These are phyloP conservation scores for Poecilia picta DNA, from an alignment of 2,797 vertebrate species.

Conservation along the genomic window DNA sequence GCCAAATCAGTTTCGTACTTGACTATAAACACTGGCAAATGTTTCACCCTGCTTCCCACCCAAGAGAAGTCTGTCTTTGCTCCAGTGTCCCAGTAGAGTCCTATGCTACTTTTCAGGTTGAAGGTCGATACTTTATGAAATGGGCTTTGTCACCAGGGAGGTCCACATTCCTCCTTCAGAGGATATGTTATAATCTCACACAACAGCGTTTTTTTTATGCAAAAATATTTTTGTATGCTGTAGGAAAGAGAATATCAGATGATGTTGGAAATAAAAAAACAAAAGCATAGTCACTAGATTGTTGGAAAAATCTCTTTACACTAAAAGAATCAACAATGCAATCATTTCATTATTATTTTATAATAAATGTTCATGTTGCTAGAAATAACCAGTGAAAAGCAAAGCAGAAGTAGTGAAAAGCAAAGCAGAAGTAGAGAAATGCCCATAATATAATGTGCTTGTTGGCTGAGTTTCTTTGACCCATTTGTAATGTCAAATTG, in stretches of 20 bases:
- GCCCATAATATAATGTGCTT: background rate
- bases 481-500: constrained; percentile 10
- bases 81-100: constrained; percentile 44
- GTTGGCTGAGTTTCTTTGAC: constrained; percentile 3
- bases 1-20: constrained; percentile 57
- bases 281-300: background rate
- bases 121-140: constrained; percentile 65
- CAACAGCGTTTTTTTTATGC: constrained; percentile 12
- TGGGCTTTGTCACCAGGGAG: constrained; percentile 66
- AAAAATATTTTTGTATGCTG: constrained; percentile 6
- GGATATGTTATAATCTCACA: constrained; percentile 32
- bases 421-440: constrained; percentile 20
- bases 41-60: constrained; percentile 50
- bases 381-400: constrained; percentile 38
- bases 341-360: background rate
- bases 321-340: background rate
- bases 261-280: constrained; percentile 2
- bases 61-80: constrained; percentile 55
- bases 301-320: background rate
- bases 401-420: too few relatives aligned
- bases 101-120: constrained; percentile 62
- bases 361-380: background rate
- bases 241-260: constrained; percentile 21
- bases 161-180: constrained; percentile 39
- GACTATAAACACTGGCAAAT: constrained; percentile 50